Base-by-base conservation (phyloP, 2,113 vertebrate genomes). In the Tenrec ecaudatus region DNA sequence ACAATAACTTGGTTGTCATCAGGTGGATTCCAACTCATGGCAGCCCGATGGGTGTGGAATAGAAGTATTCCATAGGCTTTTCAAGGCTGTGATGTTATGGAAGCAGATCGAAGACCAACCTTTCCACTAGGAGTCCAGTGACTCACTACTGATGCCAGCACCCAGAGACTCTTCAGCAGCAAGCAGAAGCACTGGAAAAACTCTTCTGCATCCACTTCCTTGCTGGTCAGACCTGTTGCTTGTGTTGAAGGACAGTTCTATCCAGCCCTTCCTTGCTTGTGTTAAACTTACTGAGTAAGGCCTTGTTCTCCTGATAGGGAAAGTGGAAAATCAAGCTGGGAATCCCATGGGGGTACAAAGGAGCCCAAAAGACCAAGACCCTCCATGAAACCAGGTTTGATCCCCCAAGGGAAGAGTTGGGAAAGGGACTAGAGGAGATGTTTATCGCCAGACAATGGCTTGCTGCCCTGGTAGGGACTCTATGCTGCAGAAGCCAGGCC, bases 151-250 rank as follows among this genome's bases (percentile, higher is more conserved):
- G 33, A 22, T 73, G 33, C 71, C 71, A 36, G 71, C 19, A 33
- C 33, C n/a, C 71, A 36, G 71, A 6, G 19, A 73, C 33, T 22
- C 17, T 19, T 22, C 9, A 36, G 33, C 27, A 25, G 57, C 14
- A 20, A 53, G 47, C 9, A 0, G 23, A 73, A 27, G 27, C 17
- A 0, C 7, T 0, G 1, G 8, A 12, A 68, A 33, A 19, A 31
- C 2, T 0, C 31, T 40, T 33, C 1, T 29, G 38, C 15, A 40
- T 16, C 0, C 0, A 3, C n/a, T 6, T 33, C 3, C 2, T n/a
- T 40, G 29, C 1, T 25, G n/a, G 19, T 33, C 23, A 0, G 0
- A 3, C 38, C 3, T 31, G 0, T 5, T 29, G 0, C 0, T 7
- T 23, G 9, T 0, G 17, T 14, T n/a, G 19, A 0, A 0, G 78